These are phyloP conservation scores for Notothenia coriiceps DNA, from an alignment of 2,113 vertebrate species.

Conservation along the genomic window DNA sequence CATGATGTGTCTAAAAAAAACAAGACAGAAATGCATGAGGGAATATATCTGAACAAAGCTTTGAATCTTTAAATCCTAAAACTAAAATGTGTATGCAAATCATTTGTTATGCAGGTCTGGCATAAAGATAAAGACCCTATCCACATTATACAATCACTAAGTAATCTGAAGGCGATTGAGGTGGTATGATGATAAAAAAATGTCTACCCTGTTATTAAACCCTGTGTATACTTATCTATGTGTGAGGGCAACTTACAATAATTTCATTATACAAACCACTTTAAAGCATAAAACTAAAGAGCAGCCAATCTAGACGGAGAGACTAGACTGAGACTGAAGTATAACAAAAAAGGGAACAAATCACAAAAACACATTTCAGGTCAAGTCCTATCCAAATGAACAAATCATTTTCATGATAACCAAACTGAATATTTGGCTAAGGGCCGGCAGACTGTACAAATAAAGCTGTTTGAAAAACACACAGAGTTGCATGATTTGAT, in stretches of 20 bases:
- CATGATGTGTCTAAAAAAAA: not conserved
- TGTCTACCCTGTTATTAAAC: constrained; percentile 22
- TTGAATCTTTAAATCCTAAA: not conserved
- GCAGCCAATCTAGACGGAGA: not conserved
- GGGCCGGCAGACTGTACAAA: constrained; percentile 19
- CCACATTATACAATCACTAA: not conserved
- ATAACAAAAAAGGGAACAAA: constrained; percentile 22
- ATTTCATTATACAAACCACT: constrained; percentile 18
- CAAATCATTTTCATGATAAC: constrained; percentile 29
- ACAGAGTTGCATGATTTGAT: not conserved
- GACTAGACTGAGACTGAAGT: not conserved
- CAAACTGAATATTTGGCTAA: constrained; percentile 28
- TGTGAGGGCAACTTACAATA: constrained; percentile 28
- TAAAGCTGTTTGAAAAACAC: constrained; percentile 25
- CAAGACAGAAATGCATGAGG: not conserved
- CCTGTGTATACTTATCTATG: constrained; percentile 22
- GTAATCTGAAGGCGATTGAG: not conserved
- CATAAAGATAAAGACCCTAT: not conserved
- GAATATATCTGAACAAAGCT: not conserved
- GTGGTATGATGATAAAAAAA: constrained; percentile 2
- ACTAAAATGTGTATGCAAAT: not conserved
- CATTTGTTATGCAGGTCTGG: not conserved
- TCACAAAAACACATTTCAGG: constrained; percentile 41
- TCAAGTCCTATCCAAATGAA: constrained; percentile 10
- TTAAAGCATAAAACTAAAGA: constrained; percentile 24